Conservation (phyloP, 2,888 invertebrate species). For the Stegana nigrithorax region DNA sequence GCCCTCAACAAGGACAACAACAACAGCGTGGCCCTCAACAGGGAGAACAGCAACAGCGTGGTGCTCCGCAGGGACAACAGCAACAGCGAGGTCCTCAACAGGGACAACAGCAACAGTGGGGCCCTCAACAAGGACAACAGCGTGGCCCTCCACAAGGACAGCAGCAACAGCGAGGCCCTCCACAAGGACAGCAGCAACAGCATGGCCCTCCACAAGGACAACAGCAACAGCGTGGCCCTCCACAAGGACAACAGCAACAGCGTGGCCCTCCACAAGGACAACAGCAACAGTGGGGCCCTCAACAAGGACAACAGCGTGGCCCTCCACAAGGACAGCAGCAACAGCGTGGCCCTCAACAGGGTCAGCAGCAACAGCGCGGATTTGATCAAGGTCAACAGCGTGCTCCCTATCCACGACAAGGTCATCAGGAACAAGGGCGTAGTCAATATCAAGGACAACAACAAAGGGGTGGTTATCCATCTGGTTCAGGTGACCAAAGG, state of each 20-base stretch:
- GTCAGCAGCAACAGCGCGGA: constrained; percentile 19
- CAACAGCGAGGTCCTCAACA: constrained; percentile 5
- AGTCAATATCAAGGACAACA: constrained; percentile 18
- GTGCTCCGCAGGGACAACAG: too few species aligned
- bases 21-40: constrained; percentile 15
- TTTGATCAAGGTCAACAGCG: constrained; percentile 13
- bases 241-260: neutral
- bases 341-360: constrained; percentile 20
- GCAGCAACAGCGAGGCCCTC: neutral
- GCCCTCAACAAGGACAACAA: constrained; percentile 20
- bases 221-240: constrained; percentile 8
- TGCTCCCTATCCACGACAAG: too few species aligned
- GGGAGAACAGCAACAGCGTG: constrained; percentile 17
- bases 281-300: constrained; percentile 3
- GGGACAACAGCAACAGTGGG: neutral
- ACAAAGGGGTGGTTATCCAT: constrained; percentile 12
- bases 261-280: neutral
- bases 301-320: constrained; percentile 17
- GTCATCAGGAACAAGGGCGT: neutral
- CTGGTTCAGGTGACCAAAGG: constrained; percentile 15
- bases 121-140: too few species aligned
- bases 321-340: constrained; percentile 18
- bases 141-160: neutral
- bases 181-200: neutral
- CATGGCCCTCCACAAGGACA: constrained; percentile 1